A percentile compares a stretch with the other conserved stretches of the same genome.
phyloP scores from a whole-genome alignment of 2,113 vertebrate species.

The Psettodes erumei region DNA sequence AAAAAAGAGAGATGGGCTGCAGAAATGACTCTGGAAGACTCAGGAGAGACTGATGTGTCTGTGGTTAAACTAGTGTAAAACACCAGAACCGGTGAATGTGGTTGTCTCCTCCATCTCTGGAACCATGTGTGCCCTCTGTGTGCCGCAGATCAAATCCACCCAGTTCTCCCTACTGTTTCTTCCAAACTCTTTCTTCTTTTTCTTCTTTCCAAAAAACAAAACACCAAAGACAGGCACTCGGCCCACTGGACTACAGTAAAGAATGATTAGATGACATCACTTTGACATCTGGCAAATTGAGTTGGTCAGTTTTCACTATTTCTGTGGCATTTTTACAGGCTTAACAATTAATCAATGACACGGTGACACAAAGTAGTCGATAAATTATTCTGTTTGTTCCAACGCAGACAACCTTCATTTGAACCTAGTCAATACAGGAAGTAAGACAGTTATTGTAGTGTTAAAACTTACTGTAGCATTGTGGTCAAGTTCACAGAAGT shows the following conservation, averaged over 20 bases:
- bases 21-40: slow-evolving; percentile 56
- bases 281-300: not conserved
- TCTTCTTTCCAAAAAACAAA: no score
- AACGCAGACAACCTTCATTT: no score
- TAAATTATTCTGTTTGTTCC: no score
- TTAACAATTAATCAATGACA: not conserved
- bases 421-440: not conserved
- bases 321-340: not conserved
- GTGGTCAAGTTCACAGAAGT: slow-evolving; percentile 81
- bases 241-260: not conserved
- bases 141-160: slow-evolving; percentile 10
- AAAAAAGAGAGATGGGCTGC: slow-evolving; percentile 47
- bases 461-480: slow-evolving; percentile 90
- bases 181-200: slow-evolving; percentile 3
- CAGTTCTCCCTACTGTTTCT: slow-evolving; percentile 1
- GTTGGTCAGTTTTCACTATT: not conserved
- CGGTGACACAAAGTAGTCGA: not conserved
- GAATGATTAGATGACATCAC: not conserved
- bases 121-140: slow-evolving; percentile 7
- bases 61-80: slow-evolving; percentile 63
- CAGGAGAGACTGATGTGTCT: slow-evolving; percentile 49
- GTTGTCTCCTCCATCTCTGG: slow-evolving; percentile 22
- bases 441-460: not conserved
- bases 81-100: slow-evolving; percentile 28
- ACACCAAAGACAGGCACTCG: not conserved